Conservation (phyloP, 2,888 invertebrate species). For the Neuroscelio doddi region DNA sequence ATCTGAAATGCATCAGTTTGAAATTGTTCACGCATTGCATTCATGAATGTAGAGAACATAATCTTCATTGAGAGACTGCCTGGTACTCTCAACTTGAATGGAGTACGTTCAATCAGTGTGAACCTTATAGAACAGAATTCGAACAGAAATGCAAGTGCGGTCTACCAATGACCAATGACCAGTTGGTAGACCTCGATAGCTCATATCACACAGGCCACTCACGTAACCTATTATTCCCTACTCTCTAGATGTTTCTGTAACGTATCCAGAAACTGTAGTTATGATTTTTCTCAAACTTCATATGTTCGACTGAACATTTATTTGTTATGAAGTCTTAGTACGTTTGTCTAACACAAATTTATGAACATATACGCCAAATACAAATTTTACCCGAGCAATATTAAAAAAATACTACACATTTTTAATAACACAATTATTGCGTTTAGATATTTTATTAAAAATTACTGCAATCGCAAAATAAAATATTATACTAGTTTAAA, state of each 20-base stretch:
- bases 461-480: no score
- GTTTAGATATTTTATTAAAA: no score
- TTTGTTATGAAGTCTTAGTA: constrained; percentile 19
- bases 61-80: constrained; percentile 35
- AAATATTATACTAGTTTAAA: no score
- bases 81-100: constrained; percentile 26
- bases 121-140: constrained; percentile 36
- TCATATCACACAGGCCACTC: constrained; percentile 59
- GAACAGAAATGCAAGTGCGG: constrained; percentile 57
- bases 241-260: constrained; percentile 34
- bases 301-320: constrained; percentile 20
- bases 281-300: constrained; percentile 28
- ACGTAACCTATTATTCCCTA: constrained; percentile 52
- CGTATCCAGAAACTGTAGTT: constrained; percentile 31
- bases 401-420: no score
- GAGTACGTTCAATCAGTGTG: constrained; percentile 39
- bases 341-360: no score
- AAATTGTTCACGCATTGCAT: constrained; percentile 12
- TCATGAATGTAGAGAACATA: constrained; percentile 38
- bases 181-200: constrained; percentile 61
- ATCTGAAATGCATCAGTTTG: not conserved
- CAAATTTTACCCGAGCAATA: no score
- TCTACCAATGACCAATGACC: constrained; percentile 57
- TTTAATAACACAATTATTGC: no score
- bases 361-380: no score